Percentiles rank a stretch among this genome's conserved stretches.
phyloP scores from a whole-genome alignment of 2,888 invertebrate genomes.

The Tortricodes alternella region DNA sequence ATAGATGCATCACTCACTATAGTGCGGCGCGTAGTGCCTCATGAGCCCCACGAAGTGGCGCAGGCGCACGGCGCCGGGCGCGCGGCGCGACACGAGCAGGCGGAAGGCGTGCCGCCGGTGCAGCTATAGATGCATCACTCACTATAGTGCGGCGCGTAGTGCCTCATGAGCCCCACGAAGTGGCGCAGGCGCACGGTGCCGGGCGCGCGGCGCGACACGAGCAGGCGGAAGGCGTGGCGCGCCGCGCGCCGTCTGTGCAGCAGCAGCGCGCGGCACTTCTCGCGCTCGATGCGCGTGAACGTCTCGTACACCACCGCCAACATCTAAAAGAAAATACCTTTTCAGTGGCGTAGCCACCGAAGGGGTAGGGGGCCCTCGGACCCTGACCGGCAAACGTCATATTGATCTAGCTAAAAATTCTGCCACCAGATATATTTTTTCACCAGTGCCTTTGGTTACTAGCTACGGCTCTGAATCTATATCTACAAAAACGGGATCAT shows the following conservation, averaged over 20 bases:
- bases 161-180: conserved; percentile 91
- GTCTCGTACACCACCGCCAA: conserved; percentile 95
- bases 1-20: background rate
- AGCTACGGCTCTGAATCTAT: too few relatives aligned
- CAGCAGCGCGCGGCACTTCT: conserved; percentile 91
- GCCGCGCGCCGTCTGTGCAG: conserved; percentile 92
- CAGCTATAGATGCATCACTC: conserved; percentile 54
- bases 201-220: conserved; percentile 90
- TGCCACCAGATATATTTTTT: too few relatives aligned
- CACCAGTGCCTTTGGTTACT: too few relatives aligned
- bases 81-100: conserved; percentile 82
- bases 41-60: too few relatives aligned
- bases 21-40: too few relatives aligned
- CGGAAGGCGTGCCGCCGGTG: conserved; percentile 92
- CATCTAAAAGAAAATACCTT: conserved; percentile 83
- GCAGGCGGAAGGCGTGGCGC: conserved; percentile 89
- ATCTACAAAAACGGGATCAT: too few relatives aligned
- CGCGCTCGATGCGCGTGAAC: conserved; percentile 92
- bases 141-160: conserved; percentile 87
- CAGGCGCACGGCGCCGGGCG: too few relatives aligned
- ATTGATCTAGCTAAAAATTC: too few relatives aligned
- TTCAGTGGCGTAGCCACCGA: too few relatives aligned
- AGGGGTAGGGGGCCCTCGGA: too few relatives aligned
- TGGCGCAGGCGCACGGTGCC: conserved; percentile 87
- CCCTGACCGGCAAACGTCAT: too few relatives aligned